Evolutionary conservation across 2,888 invertebrate genomes (phyloP).

Genomic region (Poecilobothrus nobilitatus): DNA sequence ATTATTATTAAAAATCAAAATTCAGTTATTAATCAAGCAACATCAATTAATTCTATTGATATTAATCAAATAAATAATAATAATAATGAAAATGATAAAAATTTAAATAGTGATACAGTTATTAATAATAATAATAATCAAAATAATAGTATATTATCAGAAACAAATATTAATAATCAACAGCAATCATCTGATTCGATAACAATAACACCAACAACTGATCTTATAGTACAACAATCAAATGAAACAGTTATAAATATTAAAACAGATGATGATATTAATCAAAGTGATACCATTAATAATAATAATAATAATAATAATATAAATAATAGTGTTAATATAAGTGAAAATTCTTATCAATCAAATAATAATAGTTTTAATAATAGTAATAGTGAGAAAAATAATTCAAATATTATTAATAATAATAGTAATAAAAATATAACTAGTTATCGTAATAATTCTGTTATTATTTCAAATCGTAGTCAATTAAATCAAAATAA

Average conservation of each 20-base stretch:
- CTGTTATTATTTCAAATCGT: conserved; percentile 1
- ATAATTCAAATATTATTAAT: conserved; percentile 5
- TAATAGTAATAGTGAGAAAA: background rate
- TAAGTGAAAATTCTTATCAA: background rate
- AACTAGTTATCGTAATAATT: conserved; percentile 7
- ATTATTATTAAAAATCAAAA: conserved; percentile 1
- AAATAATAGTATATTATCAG: background rate
- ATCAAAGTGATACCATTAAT: background rate
- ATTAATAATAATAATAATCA: background rate
- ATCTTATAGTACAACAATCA: background rate
- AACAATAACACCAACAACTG: no score
- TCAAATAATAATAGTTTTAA: background rate
- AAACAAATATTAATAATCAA: background rate
- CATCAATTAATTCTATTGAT: background rate
- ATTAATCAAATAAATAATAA: background rate
- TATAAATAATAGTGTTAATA: background rate
- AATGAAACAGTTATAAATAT: background rate
- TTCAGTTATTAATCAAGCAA: conserved; percentile 3
- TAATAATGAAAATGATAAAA: background rate
- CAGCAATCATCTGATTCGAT: background rate
- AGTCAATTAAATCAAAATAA: background rate
- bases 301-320: conserved; percentile 4
- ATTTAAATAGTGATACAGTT: background rate
- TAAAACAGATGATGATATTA: background rate
- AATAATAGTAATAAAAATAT: background rate